Base-by-base conservation (phyloP, 92 coral and sea anemone genomes). In the Plumapathes pennacea region DNA sequence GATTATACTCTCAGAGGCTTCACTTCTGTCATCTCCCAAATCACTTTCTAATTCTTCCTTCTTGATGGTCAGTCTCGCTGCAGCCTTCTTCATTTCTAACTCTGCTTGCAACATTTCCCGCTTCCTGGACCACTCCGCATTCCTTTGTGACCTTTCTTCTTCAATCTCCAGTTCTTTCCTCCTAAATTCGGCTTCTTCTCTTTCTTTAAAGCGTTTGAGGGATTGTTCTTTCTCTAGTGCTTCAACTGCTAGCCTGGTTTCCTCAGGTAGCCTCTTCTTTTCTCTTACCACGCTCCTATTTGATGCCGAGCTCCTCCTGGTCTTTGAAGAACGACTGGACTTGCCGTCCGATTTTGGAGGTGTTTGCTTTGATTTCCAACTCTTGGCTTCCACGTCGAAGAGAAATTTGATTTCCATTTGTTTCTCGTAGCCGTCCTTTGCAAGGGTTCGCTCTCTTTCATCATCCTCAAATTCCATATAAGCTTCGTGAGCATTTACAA, bases 381-480 rank as follows among this genome's bases (percentile, higher is more conserved):
- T 10, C 39, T 40, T 59, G 36, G 41, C 30, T 25, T 57, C 64
- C 3, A 57, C 63, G 3, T 57, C 64, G 31, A 57, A 38, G 50
- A 0, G 33, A 10, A 38, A 69, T 70, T 58, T 69, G 45, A 36
- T 24, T 27, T 70, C 68, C 46, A 45, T 70, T 58, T 70, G 57
- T 13, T 53, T 62, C 51, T 70, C 61, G 68, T 70, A 70, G 59
- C 67, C 62, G 55, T 70, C 55, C 46, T 50, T 63, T 42, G 62
- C 52, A 64, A 60, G 31, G 52, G 14, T 38, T 69, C 46, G 46
- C 54, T 48, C 67, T 39, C 51, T 71, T 58, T 76, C 83, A 43
- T 76, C 44, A 20, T 57, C 74, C 53, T 76, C 71, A 25, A 76
- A 57, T 22, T 40, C 39, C 51, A 76, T 65, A 37, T 68, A 76